Percentiles rank a stretch among this genome's conserved stretches.
These are phyloP conservation scores for Macrotrachela quadricornifera DNA, from an alignment of 1,140 invertebrate species.

Conservation along the genomic window DNA sequence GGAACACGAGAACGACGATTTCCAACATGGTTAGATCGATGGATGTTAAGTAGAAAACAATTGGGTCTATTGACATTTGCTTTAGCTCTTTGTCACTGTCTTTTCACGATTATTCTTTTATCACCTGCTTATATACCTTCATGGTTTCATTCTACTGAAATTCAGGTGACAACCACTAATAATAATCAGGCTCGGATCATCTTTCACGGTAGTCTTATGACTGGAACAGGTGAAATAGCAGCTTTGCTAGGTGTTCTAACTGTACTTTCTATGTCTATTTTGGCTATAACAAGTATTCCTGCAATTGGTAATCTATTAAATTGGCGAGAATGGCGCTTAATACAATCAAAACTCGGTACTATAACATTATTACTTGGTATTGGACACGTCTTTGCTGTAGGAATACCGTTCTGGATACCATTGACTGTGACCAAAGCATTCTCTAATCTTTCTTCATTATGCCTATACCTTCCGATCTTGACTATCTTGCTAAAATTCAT, in stretches of 20 bases:
- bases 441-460: too few relatives aligned
- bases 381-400: too few relatives aligned
- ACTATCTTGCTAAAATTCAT: too few relatives aligned
- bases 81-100: constrained; percentile 14
- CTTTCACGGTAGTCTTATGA: constrained; percentile 11
- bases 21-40: constrained; percentile 17
- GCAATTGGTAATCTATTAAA: constrained; percentile 17
- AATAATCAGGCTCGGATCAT: too few relatives aligned
- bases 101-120: constrained; percentile 18
- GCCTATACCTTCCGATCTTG: too few relatives aligned
- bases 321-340: constrained; percentile 20
- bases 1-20: constrained; percentile 21
- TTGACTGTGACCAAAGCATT: too few relatives aligned
- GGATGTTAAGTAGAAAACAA: constrained; percentile 20
- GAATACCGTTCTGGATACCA: too few relatives aligned
- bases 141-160: constrained; percentile 12
- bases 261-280: constrained; percentile 13
- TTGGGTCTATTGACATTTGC: constrained; percentile 18
- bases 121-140: constrained; percentile 17
- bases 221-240: constrained; percentile 17
- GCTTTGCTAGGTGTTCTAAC: constrained; percentile 15
- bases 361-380: too few relatives aligned
- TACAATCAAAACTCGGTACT: constrained; percentile 21
- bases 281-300: constrained; percentile 17
- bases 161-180: too few relatives aligned